A percentile compares a stretch with the other conserved stretches of the same genome.
These are phyloP conservation scores for Ifrita kowaldi DNA, from an alignment of 2,113 vertebrate species.

Conservation along the genomic window DNA sequence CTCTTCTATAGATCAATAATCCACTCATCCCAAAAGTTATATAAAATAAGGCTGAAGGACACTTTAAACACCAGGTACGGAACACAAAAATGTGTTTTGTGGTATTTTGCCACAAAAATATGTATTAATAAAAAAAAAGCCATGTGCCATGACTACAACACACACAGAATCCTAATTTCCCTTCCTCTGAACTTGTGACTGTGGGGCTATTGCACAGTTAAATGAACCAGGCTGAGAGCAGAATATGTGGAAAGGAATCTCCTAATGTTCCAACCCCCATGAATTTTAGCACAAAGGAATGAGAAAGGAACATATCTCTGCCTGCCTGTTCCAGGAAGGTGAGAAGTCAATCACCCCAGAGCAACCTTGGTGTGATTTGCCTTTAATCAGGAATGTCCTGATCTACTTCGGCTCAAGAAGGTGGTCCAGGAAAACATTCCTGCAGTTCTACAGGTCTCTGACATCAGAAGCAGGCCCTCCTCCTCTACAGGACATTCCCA, in stretches of 20 bases:
- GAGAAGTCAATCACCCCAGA: neutral
- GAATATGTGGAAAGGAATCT: neutral
- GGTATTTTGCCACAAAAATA: neutral
- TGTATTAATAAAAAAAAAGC: no score
- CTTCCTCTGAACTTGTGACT: neutral
- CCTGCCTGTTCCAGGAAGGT: neutral
- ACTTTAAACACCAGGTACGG: neutral
- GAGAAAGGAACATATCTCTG: neutral
- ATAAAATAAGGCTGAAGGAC: neutral
- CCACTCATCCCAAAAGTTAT: neutral
- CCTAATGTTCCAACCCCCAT: neutral
- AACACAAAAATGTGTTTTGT: neutral
- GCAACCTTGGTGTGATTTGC: neutral
- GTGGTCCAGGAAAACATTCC: neutral
- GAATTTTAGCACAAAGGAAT: neutral
- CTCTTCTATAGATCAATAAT: neutral
- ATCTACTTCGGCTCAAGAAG: neutral
- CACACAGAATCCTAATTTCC: neutral
- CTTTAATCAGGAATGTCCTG: neutral
- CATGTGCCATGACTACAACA: rapidly evolving
- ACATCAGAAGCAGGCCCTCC: neutral
- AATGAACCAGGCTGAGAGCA: neutral
- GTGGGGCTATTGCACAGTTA: neutral
- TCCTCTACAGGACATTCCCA: neutral
- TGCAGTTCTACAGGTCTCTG: neutral